A percentile compares a stretch with the other conserved stretches of the same genome.
Evolutionary conservation across 2,797 vertebrate genomes (phyloP).

Genomic region (Mormyrops boulengeri): DNA sequence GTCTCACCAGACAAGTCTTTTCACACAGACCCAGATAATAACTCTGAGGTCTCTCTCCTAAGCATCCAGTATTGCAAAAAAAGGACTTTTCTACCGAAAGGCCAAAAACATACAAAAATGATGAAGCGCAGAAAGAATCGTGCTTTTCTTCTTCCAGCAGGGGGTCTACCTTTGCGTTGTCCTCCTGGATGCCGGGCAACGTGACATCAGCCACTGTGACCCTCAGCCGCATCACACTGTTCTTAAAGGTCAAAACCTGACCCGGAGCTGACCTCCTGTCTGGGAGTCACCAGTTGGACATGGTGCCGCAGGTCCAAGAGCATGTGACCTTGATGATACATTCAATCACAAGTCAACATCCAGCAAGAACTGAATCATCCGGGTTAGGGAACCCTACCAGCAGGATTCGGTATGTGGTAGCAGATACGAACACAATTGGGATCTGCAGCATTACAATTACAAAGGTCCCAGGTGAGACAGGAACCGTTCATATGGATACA

Average conservation of each 20-base stretch:
- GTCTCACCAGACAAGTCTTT: not conserved
- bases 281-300: not conserved
- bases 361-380: not conserved
- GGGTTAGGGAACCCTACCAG: not conserved
- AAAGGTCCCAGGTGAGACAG: not conserved
- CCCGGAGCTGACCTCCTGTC: not conserved
- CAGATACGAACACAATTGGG: not conserved
- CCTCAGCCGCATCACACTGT: not conserved
- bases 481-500: not conserved
- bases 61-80: not conserved
- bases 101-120: not conserved
- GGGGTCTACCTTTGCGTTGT: not conserved
- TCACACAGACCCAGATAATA: not conserved
- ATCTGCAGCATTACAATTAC: not conserved
- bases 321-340: not conserved
- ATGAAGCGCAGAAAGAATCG: not conserved
- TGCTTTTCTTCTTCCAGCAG: not conserved
- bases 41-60: not conserved
- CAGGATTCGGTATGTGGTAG: not conserved
- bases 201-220: not conserved
- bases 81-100: not conserved
- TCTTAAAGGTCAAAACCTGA: not conserved
- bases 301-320: too few species aligned
- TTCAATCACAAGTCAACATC: too few species aligned
- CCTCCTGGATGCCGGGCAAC: not conserved